These are phyloP conservation scores for Gymnodraco acuticeps DNA, from an alignment of 2,797 vertebrate species.

Conservation along the genomic window DNA sequence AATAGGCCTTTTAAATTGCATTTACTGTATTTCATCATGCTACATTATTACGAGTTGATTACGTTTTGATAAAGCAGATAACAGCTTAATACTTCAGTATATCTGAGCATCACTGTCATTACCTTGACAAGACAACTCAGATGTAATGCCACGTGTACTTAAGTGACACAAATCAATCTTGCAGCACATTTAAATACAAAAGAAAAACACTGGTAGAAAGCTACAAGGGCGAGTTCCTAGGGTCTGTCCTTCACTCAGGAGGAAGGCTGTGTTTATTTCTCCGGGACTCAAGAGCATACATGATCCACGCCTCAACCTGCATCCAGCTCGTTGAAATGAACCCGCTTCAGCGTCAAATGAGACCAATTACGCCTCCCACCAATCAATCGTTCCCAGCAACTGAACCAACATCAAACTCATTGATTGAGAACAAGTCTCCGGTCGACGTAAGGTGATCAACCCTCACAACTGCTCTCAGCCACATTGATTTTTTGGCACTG, in stretches of 20 bases:
- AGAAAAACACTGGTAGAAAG: slow-evolving; percentile 9
- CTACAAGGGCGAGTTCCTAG: slow-evolving; percentile 1
- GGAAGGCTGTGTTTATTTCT: slow-evolving; percentile 59
- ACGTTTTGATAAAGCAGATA: not conserved
- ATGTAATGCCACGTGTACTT: not conserved
- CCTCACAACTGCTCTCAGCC: slow-evolving; percentile 76
- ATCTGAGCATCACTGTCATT: not conserved
- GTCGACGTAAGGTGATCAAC: slow-evolving; percentile 84
- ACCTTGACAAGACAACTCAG: not conserved
- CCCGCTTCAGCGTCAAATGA: slow-evolving; percentile 81
- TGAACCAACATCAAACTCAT: slow-evolving; percentile 86
- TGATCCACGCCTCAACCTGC: slow-evolving; percentile 71
- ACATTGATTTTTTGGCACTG: slow-evolving; percentile 77
- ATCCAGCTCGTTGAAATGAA: slow-evolving; percentile 65
- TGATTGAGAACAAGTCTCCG: slow-evolving; percentile 81
- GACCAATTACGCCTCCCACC: slow-evolving; percentile 80
- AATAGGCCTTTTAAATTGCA: not conserved
- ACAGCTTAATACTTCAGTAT: not conserved
- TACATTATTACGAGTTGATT: not conserved
- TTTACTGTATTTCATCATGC: not conserved
- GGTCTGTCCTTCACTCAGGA: slow-evolving; percentile 45
- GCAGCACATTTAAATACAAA: not conserved
- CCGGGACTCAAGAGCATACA: slow-evolving; percentile 49
- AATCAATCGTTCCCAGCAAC: slow-evolving; percentile 85
- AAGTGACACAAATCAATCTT: not conserved